phyloP scores from a whole-genome alignment of 1,140 invertebrate species.

The Parapsyche elsis region DNA sequence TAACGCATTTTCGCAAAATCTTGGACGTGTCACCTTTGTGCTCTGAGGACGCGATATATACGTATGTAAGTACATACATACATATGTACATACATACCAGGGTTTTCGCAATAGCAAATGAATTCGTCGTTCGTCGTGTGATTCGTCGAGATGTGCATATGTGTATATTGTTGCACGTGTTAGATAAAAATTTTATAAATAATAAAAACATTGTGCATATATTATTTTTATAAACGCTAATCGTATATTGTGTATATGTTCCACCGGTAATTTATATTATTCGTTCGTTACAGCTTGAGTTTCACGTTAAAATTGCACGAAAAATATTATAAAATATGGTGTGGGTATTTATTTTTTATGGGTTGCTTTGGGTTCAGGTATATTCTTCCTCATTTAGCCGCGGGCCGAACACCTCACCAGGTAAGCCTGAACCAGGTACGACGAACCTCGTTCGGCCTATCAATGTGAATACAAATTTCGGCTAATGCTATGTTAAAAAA shows the following conservation, averaged over 20 bases:
- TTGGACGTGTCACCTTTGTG: no score
- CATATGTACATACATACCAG: no score
- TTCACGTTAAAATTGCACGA: constrained; percentile 34
- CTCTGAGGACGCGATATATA: no score
- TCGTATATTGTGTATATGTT: constrained; percentile 7
- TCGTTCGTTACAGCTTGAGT: constrained; percentile 32
- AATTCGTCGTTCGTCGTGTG: no score
- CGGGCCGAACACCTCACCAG: constrained; percentile 44
- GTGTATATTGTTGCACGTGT: no score
- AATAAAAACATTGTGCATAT: neutral
- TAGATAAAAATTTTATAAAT: no score
- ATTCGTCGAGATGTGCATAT: no score
- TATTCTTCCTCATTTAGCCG: constrained; percentile 44
- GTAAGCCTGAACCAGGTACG: constrained; percentile 46
- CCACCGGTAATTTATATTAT: constrained; percentile 29
- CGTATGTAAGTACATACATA: no score
- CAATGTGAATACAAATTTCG: constrained; percentile 55
- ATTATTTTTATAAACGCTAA: constrained; percentile 19
- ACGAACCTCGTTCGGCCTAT: constrained; percentile 46
- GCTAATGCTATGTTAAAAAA: constrained; percentile 53
- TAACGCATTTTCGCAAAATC: no score
- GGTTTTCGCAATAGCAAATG: no score
- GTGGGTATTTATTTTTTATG: constrained; percentile 36
- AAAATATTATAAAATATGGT: constrained; percentile 38
- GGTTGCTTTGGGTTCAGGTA: constrained; percentile 27